Conservation (phyloP, 2,888 invertebrate genomes). For the Parochlus steinenii region DNA sequence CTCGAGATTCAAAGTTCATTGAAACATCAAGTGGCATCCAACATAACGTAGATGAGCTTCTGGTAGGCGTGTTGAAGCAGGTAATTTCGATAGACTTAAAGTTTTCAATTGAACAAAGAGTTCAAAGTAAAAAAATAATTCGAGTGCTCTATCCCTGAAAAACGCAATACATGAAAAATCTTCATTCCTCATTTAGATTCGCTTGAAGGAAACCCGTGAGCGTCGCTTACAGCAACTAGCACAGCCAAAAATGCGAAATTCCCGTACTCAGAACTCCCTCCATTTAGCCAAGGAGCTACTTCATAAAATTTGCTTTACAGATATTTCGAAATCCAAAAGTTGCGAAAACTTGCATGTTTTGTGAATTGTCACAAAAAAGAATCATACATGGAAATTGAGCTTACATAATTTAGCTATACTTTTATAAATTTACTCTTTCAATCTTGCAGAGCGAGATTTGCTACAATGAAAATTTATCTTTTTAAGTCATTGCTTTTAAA, state of each 20-base stretch:
- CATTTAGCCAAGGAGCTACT: slow-evolving; percentile 67
- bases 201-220: slow-evolving; percentile 55
- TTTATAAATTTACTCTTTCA: no score
- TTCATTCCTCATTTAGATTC: slow-evolving; percentile 32
- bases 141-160: neutral
- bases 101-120: neutral
- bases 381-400: no score
- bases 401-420: no score
- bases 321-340: slow-evolving; percentile 69
- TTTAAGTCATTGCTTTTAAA: no score
- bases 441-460: no score
- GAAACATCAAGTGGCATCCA: slow-evolving; percentile 92
- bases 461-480: no score
- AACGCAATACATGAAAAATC: neutral
- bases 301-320: slow-evolving; percentile 71
- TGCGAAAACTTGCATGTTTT: slow-evolving; percentile 76
- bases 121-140: neutral
- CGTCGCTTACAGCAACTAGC: slow-evolving; percentile 56
- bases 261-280: slow-evolving; percentile 63
- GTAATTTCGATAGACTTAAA: slow-evolving; percentile 19
- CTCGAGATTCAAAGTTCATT: slow-evolving; percentile 83
- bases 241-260: slow-evolving; percentile 53
- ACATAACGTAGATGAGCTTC: slow-evolving; percentile 89
- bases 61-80: slow-evolving; percentile 86
- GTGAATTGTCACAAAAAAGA: slow-evolving; percentile 28